Conservation (phyloP, 2,888 invertebrate species). For the Merodon equestris region DNA sequence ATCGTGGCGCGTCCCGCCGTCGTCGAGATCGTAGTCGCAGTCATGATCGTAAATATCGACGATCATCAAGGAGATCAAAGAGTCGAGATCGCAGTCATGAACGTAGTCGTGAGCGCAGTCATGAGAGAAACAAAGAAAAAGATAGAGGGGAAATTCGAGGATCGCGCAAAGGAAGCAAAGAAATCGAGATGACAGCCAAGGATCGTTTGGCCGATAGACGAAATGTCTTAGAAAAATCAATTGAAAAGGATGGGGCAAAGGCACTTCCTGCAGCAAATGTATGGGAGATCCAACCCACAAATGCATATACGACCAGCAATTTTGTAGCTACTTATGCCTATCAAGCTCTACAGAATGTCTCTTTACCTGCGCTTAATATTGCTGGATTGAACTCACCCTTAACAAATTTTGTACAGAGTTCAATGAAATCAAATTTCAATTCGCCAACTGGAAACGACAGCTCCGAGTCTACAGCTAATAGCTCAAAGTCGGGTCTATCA, state of each 20-base stretch:
- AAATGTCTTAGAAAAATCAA: conserved; percentile 21
- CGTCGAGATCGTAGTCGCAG: conserved; percentile 76
- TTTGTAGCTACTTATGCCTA: conserved; percentile 54
- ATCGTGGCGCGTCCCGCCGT: conserved; percentile 75
- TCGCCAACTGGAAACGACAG: conserved; percentile 18
- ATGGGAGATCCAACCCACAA: conserved; percentile 53
- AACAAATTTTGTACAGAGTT: not conserved
- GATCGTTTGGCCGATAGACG: conserved; percentile 35
- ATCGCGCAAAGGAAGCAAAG: conserved; percentile 35
- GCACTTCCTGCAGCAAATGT: not conserved
- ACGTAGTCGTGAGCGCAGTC: conserved; percentile 79
- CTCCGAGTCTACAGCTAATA: not conserved
- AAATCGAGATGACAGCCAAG: conserved; percentile 13
- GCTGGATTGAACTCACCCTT: conserved; percentile 19
- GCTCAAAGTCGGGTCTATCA: not conserved
- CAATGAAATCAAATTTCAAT: conserved; percentile 12
- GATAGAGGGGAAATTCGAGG: conserved; percentile 74
- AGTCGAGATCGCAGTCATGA: conserved; percentile 79
- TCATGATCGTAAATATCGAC: conserved; percentile 79
- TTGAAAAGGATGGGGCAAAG: conserved; percentile 33
- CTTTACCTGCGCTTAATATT: conserved; percentile 10
- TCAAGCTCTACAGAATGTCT: conserved; percentile 45
- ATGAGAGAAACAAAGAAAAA: conserved; percentile 79
- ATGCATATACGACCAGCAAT: conserved; percentile 55
- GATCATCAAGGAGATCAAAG: conserved; percentile 72